Evolutionary conservation across 2,797 vertebrate species (phyloP), one percentile per base, ranked within the genome.

Genomic region (Lutra lutra): DNA sequence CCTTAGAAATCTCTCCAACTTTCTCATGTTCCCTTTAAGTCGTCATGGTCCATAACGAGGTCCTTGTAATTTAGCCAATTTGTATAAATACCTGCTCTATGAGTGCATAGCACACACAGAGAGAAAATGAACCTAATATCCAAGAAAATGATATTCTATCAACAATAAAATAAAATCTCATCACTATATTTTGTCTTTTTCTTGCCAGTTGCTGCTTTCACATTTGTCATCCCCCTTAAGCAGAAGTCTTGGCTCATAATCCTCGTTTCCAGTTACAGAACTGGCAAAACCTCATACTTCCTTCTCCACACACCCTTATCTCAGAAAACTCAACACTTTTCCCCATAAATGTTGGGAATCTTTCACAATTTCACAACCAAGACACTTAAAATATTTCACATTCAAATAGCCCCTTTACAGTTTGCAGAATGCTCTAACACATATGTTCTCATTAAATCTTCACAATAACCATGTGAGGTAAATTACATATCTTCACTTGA

Each of bases 181-280:
- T 92, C 64, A 27, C 54, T 70, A 7, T 54, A 60, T 90, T 95
- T 90, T 86, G 15, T 75, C 40, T 95, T 70, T 93, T 58, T 80
- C 79, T 88, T 93, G 66, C 29, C 75, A 95, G 40, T 60, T 79
- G 18, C 25, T 85, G 18, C 94, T 80, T 87, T 90, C n/a, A 75
- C 13, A 58, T 95, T 78, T 95, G 51, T 96, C 73, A 86, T 72
- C 27, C 54, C n/a, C 38, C n/a, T 92, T 64, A 78, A 54, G 46
- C 60, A 85, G 75, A 96, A 84, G 77, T 79, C 86, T 96, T 94
- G 90, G 58, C 83, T 97, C 62, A 73, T 20, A 78, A 51, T 29
- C 43, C 51, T 68, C 79, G n/a, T 94, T 93, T 92, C 23, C 40
- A 68, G 58, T 97, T 87, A 68, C 40, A 58, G 51, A 94, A 77